Base-by-base conservation (phyloP, 1,140 invertebrate genomes). In the Acromyrmex charruanus region DNA sequence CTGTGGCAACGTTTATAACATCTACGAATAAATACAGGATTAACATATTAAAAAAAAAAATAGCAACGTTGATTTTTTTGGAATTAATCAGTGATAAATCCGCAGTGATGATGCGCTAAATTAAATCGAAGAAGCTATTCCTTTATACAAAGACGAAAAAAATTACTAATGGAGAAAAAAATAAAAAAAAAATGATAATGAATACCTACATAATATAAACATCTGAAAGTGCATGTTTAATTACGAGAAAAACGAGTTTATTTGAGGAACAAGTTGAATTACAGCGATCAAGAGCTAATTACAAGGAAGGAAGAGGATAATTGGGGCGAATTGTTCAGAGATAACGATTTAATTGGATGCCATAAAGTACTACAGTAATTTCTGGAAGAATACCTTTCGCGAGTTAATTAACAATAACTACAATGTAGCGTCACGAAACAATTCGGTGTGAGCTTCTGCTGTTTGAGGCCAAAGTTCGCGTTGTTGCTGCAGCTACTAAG, bases 201-300 rank as follows among this genome's bases (percentile, higher is more conserved):
- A 16, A 12, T 18, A 21, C 18, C n/a, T 39, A 35, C 16, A 12
- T 18, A 74, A 74, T 7, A 7, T 39, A 71, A 16, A 49, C 16
- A 25, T 49, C 10, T 74, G 28, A 28, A 51, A 51, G 44, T 80
- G 31, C n/a, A 18, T 69, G 44, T 66, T 58, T 53, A 68, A 66
- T 53, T 39, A 6, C 14, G 61, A 55, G n/a, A 21, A 65, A 31
- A 80, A 59, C 39, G 44, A 12, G 5, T 53, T 12, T 51, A 28
- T 7, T 80, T 2, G 3, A 68, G 53, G 16, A 69, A 69, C n/a
- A 80, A 80, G 44, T 79, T 68, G 49, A 80, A 79, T 16, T 77
- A 21, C n/a, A 68, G 14, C 18, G n/a, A 71, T 82, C 10, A 31
- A 82, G 18, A 10, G 28, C 10, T 7, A 21, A 35, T 68, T 55